A percentile compares a stretch with the other conserved stretches of the same genome.
Evolutionary conservation across 2,888 invertebrate genomes (phyloP).

Genomic region (Graphium colonna): DNA sequence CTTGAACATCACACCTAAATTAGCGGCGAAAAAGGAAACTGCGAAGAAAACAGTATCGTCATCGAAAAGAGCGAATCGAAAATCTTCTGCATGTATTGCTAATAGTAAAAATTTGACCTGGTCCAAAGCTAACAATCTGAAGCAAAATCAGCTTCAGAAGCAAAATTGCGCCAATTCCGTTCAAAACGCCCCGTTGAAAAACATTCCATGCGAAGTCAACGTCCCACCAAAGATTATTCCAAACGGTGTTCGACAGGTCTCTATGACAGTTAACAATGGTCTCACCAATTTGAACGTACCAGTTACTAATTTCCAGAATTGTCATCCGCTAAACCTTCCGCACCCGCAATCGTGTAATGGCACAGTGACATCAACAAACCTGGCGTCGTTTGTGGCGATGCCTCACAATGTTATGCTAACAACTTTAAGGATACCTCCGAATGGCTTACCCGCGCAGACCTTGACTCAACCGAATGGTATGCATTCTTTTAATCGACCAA

Average conservation of each 20-base stretch:
- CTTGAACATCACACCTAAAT: conserved; percentile 53
- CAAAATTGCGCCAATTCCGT: conserved; percentile 60
- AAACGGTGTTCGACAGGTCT: conserved; percentile 64
- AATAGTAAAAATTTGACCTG: conserved; percentile 72
- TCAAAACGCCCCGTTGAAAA: conserved; percentile 39
- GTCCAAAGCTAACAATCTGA: conserved; percentile 72
- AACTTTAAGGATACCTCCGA: conserved; percentile 78
- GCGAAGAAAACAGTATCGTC: conserved; percentile 46
- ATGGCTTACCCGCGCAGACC: conserved; percentile 60
- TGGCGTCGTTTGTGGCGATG: conserved; percentile 69
- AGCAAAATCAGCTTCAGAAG: conserved; percentile 67
- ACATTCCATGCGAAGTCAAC: conserved; percentile 50
- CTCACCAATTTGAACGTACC: conserved; percentile 62
- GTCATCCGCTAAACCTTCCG: conserved; percentile 63
- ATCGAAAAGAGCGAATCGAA: conserved; percentile 63
- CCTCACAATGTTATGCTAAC: conserved; percentile 80
- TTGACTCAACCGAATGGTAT: conserved; percentile 63
- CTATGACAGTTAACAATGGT: conserved; percentile 62
- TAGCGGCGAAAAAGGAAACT: conserved; percentile 52
- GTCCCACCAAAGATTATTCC: conserved; percentile 66
- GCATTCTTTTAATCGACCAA: conserved; percentile 57
- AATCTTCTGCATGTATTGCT: conserved; percentile 71
- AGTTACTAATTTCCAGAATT: conserved; percentile 63
- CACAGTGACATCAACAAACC: conserved; percentile 58
- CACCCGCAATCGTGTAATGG: conserved; percentile 60